Percentiles rank a stretch among this genome's conserved stretches.
Conservation (phyloP, 1,140 invertebrate genomes). For the Scylla paramamosain region DNA sequence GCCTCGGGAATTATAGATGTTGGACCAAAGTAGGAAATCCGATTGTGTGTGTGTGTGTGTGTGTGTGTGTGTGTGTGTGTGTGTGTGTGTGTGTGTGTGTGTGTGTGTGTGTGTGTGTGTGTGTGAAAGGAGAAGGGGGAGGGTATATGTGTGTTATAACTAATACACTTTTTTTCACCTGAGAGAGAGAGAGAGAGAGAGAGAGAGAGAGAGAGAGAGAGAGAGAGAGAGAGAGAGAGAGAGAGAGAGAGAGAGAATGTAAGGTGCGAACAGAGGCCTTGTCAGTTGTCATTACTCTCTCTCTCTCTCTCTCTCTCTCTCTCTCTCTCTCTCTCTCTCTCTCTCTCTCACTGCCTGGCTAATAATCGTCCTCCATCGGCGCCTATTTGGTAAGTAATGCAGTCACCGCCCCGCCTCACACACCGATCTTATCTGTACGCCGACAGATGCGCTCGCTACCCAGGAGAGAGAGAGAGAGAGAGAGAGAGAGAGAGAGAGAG, state of each 20-base stretch:
- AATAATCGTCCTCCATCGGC: background rate
- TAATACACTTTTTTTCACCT: too few species aligned
- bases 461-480: too few species aligned
- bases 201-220: too few species aligned
- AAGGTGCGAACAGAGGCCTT: too few species aligned
- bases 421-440: background rate
- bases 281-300: background rate
- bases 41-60: slow-evolving; percentile 65
- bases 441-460: background rate
- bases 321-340: slow-evolving; percentile 29
- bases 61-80: background rate
- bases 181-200: too few species aligned
- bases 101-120: slow-evolving; percentile 7
- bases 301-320: slow-evolving; percentile 42
- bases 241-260: too few species aligned
- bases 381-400: background rate
- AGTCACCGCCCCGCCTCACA: background rate
- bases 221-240: too few species aligned
- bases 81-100: slow-evolving; percentile 16
- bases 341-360: slow-evolving; percentile 27
- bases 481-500: too few species aligned
- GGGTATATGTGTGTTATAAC: background rate
- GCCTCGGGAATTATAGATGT: slow-evolving; percentile 54
- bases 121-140: background rate
- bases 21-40: slow-evolving; percentile 48